Percentiles rank a stretch among this genome's conserved stretches.
Conservation (phyloP, 2,888 invertebrate genomes). For the Mimas tiliae region DNA sequence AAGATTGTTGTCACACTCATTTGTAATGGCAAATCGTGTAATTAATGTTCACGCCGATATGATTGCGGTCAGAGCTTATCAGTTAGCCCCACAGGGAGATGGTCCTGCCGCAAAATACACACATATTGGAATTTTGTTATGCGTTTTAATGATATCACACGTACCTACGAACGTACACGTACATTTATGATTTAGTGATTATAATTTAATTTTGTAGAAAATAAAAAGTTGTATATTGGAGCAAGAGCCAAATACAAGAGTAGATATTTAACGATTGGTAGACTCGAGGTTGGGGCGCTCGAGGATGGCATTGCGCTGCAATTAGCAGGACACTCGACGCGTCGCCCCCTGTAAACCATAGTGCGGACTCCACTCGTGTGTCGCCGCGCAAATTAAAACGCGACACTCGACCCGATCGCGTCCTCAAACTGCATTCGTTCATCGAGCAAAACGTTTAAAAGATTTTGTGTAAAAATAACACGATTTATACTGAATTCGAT, state of each 20-base stretch:
- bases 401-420: constrained; percentile 74
- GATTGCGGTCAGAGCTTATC: constrained; percentile 78
- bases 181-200: no score
- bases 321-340: constrained; percentile 81
- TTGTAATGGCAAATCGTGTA: constrained; percentile 65
- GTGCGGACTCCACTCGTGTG: constrained; percentile 76
- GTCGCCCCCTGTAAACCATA: constrained; percentile 64
- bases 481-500: constrained; percentile 28
- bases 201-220: no score
- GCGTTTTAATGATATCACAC: constrained; percentile 44
- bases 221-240: constrained; percentile 27
- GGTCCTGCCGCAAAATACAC: constrained; percentile 47
- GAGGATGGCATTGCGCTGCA: constrained; percentile 71
- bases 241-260: constrained; percentile 45
- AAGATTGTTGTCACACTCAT: constrained; percentile 67
- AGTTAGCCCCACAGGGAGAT: constrained; percentile 68
- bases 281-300: constrained; percentile 56
- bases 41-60: constrained; percentile 79
- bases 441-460: constrained; percentile 50
- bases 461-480: constrained; percentile 36
- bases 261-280: constrained; percentile 58
- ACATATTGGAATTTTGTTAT: constrained; percentile 56
- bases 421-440: constrained; percentile 71
- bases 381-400: constrained; percentile 84
- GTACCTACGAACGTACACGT: no score